Evolutionary conservation across 2,888 invertebrate genomes (phyloP).

Genomic region (Tridacna gigas): DNA sequence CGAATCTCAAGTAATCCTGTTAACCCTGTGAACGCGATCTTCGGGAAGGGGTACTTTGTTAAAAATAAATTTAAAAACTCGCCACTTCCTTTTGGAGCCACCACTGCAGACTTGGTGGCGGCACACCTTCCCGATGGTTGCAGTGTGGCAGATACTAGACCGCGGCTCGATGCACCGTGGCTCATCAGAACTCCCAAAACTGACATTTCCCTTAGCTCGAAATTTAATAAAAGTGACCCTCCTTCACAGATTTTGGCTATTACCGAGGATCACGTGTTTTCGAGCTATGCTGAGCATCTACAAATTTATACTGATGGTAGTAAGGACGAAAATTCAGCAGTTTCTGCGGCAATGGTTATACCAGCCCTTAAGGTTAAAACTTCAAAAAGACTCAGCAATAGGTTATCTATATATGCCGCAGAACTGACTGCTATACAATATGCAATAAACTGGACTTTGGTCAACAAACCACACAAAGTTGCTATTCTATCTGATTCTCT

Average conservation of each 20-base stretch:
- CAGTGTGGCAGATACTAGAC: neutral
- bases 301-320: too few relatives aligned
- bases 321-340: too few relatives aligned
- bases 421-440: too few relatives aligned
- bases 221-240: conserved; percentile 17
- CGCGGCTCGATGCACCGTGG: neutral
- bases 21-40: conserved; percentile 8
- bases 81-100: neutral
- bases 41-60: neutral
- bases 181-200: neutral
- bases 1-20: too few relatives aligned
- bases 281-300: conserved; percentile 7
- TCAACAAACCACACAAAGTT: conserved; percentile 4
- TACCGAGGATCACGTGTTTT: neutral
- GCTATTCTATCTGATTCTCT: too few relatives aligned
- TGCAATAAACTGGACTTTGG: neutral
- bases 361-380: too few relatives aligned
- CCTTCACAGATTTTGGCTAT: conserved; percentile 5
- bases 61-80: conserved; percentile 6
- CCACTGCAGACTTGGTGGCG: neutral
- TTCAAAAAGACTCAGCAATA: too few relatives aligned
- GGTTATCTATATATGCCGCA: too few relatives aligned
- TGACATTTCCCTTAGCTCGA: conserved; percentile 8
- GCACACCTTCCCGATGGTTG: neutral
- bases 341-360: too few relatives aligned